Evolutionary conservation across 2,888 invertebrate genomes (phyloP).

Genomic region (Thymelicus lineola): DNA sequence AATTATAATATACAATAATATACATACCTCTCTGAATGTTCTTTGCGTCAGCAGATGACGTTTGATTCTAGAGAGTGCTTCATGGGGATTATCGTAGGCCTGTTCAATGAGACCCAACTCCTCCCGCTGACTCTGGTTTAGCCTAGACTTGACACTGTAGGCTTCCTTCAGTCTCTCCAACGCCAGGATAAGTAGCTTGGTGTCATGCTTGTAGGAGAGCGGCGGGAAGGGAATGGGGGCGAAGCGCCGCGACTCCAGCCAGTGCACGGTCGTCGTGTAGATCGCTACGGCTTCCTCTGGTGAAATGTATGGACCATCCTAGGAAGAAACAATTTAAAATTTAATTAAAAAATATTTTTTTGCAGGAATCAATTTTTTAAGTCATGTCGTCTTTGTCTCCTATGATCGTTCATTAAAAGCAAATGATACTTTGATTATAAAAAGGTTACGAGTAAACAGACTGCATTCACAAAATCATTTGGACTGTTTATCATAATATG

Average conservation of each 20-base stretch:
- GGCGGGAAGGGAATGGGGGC: slow-evolving; percentile 99
- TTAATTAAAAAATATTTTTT: not conserved
- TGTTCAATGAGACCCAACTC: slow-evolving; percentile 99
- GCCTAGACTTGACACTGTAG: slow-evolving; percentile 97
- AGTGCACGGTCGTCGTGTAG: slow-evolving; percentile 99
- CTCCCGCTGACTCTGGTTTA: slow-evolving; percentile 99
- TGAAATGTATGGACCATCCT: slow-evolving; percentile 99
- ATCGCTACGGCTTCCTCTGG: slow-evolving; percentile 99
- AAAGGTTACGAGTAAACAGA: no score
- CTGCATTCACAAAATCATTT: no score
- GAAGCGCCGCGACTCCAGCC: slow-evolving; percentile 99
- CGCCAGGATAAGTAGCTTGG: slow-evolving; percentile 98
- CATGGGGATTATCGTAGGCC: slow-evolving; percentile 99
- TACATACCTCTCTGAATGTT: slow-evolving; percentile 97
- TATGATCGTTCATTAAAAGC: no score
- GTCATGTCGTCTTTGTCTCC: no score
- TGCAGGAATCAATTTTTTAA: no score
- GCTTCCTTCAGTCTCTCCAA: slow-evolving; percentile 98
- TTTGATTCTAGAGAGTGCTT: slow-evolving; percentile 99
- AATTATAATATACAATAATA: not conserved
- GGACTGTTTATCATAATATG: no score
- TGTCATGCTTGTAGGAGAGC: slow-evolving; percentile 99
- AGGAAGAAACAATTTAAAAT: slow-evolving; percentile 31
- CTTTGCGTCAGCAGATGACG: slow-evolving; percentile 99
- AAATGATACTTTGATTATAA: no score